These are phyloP conservation scores for Sminthurides bifidus DNA, from an alignment of 1,140 invertebrate species.

Conservation along the genomic window DNA sequence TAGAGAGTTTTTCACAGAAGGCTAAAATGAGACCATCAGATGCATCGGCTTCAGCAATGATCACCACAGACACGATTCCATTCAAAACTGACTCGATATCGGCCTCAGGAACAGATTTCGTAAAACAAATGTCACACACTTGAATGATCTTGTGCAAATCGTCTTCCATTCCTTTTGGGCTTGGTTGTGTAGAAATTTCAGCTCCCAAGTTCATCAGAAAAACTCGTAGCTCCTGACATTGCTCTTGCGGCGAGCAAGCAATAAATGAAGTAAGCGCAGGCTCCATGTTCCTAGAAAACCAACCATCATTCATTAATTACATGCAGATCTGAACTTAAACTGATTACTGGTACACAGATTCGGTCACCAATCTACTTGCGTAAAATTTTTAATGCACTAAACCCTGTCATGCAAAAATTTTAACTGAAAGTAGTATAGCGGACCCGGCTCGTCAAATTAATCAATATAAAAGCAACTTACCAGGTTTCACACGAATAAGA, in stretches of 20 bases:
- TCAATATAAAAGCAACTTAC: too few species aligned
- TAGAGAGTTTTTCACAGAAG: conserved; percentile 88
- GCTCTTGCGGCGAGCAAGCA: conserved; percentile 30
- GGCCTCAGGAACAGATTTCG: conserved; percentile 57
- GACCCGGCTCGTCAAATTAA: too few species aligned
- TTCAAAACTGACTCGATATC: conserved; percentile 73
- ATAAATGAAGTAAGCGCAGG: conserved; percentile 31
- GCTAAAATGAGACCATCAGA: conserved; percentile 80
- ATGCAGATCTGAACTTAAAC: too few species aligned
- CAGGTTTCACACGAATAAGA: too few species aligned
- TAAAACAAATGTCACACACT: conserved; percentile 82
- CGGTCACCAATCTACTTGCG: too few species aligned
- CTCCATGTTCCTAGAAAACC: conserved; percentile 19
- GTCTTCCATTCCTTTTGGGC: conserved; percentile 77
- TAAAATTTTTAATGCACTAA: too few species aligned
- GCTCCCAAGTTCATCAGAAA: conserved; percentile 84
- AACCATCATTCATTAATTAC: too few species aligned
- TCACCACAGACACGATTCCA: conserved; percentile 67
- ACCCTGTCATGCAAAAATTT: too few species aligned
- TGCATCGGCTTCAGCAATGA: conserved; percentile 63
- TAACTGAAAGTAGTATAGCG: too few species aligned
- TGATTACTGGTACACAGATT: too few species aligned
- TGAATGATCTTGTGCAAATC: conserved; percentile 90
- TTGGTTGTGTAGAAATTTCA: conserved; percentile 81
- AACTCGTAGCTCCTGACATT: conserved; percentile 59